Conservation (phyloP, 2,113 vertebrate genomes). For the Agelaius phoeniceus region DNA sequence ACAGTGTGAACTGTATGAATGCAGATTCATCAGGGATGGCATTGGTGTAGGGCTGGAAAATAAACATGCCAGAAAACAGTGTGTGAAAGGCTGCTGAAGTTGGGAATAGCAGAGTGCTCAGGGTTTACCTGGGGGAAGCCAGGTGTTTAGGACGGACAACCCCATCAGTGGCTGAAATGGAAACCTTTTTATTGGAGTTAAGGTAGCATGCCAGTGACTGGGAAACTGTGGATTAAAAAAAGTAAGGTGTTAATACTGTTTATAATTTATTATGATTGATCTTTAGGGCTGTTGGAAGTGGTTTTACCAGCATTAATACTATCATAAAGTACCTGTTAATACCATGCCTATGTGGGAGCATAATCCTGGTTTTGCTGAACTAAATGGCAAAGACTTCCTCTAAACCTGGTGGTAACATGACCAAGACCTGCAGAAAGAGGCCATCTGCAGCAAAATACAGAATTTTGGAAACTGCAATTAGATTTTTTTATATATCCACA, state of each 20-base stretch:
- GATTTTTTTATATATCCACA: slow-evolving; percentile 58
- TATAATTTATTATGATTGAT: neutral
- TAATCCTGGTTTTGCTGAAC: neutral
- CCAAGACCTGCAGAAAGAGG: neutral
- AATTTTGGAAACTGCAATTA: neutral
- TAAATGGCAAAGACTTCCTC: neutral
- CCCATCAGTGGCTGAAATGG: neutral
- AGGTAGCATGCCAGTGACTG: neutral
- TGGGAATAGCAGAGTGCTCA: neutral
- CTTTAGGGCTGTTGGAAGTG: neutral
- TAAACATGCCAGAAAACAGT: neutral
- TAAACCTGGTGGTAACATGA: neutral
- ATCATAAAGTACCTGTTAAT: neutral
- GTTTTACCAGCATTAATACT: neutral
- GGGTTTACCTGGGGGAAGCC: neutral
- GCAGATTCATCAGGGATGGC: neutral
- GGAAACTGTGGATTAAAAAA: neutral
- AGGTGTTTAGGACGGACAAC: neutral
- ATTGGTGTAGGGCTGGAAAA: neutral
- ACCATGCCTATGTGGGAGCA: neutral
- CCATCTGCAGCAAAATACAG: neutral
- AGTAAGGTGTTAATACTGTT: neutral
- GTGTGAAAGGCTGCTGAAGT: neutral
- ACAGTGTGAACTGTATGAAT: neutral
- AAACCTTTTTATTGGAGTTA: neutral